A percentile compares a stretch with the other conserved stretches of the same genome.
phyloP scores from a whole-genome alignment of 2,888 invertebrate species.

The Leucophora obtusa region DNA sequence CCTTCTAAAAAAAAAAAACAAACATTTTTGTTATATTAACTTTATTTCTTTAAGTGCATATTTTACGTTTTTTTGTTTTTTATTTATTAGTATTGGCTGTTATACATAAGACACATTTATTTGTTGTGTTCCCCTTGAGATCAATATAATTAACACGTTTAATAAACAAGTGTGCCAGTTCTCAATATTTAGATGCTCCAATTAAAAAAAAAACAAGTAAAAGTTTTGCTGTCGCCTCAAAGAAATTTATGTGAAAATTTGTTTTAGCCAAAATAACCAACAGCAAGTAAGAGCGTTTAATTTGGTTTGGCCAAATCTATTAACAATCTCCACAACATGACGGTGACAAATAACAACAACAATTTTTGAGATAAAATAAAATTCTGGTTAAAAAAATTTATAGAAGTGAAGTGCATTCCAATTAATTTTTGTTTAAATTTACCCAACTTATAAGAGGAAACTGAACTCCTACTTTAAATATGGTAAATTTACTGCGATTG shows the following conservation, averaged over 20 bases:
- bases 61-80: not conserved
- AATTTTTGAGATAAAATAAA: too few species aligned
- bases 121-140: constrained; percentile 14
- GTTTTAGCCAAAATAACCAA: not conserved
- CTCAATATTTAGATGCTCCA: constrained; percentile 8
- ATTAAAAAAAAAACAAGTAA: constrained; percentile 7
- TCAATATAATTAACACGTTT: constrained; percentile 32
- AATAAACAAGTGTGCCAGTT: constrained; percentile 28
- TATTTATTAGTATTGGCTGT: not conserved
- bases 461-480: too few species aligned
- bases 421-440: too few species aligned
- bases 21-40: not conserved
- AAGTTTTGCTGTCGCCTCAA: not conserved
- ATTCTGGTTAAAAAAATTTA: too few species aligned
- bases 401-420: too few species aligned
- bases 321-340: too few species aligned
- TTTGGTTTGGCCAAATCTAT: too few species aligned
- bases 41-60: constrained; percentile 4
- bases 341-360: too few species aligned
- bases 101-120: not conserved
- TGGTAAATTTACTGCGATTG: too few species aligned
- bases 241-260: not conserved
- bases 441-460: too few species aligned
- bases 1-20: constrained; percentile 74
- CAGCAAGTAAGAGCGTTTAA: too few species aligned